These are phyloP conservation scores for Myotis findleyi DNA, from an alignment of 2,797 vertebrate species.

Conservation along the genomic window DNA sequence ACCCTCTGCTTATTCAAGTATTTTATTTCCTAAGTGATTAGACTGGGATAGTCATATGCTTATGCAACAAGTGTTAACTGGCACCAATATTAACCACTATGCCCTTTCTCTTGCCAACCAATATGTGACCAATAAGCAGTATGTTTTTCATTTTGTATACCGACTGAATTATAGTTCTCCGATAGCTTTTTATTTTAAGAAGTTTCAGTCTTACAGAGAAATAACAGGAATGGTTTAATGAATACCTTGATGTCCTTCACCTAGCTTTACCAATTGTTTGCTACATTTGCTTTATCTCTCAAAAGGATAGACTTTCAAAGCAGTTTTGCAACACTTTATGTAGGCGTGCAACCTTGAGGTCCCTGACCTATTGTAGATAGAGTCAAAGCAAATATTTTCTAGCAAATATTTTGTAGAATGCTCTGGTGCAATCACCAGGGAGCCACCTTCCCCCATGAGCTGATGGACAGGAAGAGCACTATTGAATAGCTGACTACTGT, in stretches of 20 bases:
- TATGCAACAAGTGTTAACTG: not conserved
- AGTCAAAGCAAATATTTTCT: conserved; percentile 60
- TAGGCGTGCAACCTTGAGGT: conserved; percentile 41
- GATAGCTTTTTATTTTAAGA: conserved; percentile 42
- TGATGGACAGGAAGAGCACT: not conserved
- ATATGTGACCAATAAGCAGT: not conserved
- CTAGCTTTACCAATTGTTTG: conserved; percentile 24
- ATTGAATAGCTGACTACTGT: not conserved
- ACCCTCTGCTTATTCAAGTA: not conserved
- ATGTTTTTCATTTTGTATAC: not conserved
- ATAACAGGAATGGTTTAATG: conserved; percentile 56
- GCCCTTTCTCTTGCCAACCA: not conserved
- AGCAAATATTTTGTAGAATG: conserved; percentile 72
- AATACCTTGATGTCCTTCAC: conserved; percentile 70
- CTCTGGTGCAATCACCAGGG: conserved; percentile 52
- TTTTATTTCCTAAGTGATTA: not conserved
- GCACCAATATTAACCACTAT: not conserved
- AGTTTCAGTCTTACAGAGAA: not conserved
- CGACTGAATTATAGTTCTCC: not conserved
- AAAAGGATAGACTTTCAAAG: conserved; percentile 16
- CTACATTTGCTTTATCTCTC: conserved; percentile 26
- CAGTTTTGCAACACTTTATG: conserved; percentile 62
- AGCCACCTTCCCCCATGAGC: not conserved
- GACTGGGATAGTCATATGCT: not conserved
- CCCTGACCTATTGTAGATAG: not conserved